Evolutionary conservation across 1,140 invertebrate species (phyloP), one percentile per base, ranked within the genome.

Genomic region (Tetragnatha versicolor): DNA sequence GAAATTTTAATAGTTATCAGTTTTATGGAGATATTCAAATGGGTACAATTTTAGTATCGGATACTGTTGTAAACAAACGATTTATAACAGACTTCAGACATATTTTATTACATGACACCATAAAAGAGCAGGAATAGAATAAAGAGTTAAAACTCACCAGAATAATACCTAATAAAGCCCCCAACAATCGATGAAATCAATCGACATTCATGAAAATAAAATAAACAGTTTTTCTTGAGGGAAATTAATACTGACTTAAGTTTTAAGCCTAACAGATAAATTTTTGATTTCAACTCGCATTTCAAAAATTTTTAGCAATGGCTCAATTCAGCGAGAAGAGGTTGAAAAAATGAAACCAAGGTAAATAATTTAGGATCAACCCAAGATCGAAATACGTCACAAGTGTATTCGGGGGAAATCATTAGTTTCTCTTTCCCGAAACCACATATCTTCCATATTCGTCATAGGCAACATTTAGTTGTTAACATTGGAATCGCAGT

Each of bases 361-460:
- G 47, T 55, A 77, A 65, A 65, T 63, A 65, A 39, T 63, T 35
- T 53, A 31, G 27, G n/a, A 33, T 31, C 25, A 25, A 33, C 37
- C 33, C 51, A 42, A n/a, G 60, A 20, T 73, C 31, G 47, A 12
- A 17, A 75, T 63, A 75, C 73, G 73, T 77, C 73, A 73, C 37
- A 35, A 42, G n/a, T 22, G 20, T 22, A 27, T 73, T 60, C 53
- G 53, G 51, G 27, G 69, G 14, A 73, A 42, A 73, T 29, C 55
- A 37, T 77, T 49, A 65, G 60, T 37, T 77, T 77, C 73, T 49
- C n/a, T n/a, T n/a, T 77, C 25, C 39, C 35, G 47, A 39, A 63
- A 33, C 27, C 61, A 77, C 73, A 77, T 77, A 77, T 47, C 61
- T 53, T 45, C 42, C 47, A 77, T 61, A 77, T 77, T 77, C 73